Conservation (phyloP, 2,888 invertebrate species). For the Deilephila elpenor region DNA sequence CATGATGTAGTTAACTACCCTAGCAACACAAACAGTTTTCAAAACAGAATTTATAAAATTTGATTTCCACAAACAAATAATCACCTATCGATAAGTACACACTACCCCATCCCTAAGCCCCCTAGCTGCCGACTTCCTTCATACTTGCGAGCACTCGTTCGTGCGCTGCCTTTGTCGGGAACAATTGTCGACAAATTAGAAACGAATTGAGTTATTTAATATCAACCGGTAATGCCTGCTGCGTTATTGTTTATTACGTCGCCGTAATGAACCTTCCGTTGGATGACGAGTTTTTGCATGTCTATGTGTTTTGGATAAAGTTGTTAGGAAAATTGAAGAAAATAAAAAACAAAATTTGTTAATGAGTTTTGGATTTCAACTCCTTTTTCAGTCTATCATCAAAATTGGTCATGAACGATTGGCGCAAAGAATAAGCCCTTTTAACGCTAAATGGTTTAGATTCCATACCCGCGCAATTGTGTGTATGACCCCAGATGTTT, state of each 20-base stretch:
- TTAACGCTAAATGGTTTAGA: too few species aligned
- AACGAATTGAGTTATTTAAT: constrained; percentile 85
- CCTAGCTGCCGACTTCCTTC: constrained; percentile 82
- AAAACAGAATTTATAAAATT: too few species aligned
- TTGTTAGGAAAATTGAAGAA: neutral
- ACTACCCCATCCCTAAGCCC: constrained; percentile 57
- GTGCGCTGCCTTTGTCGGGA: constrained; percentile 82
- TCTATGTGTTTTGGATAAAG: neutral
- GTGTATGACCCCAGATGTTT: too few species aligned
- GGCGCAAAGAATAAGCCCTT: too few species aligned
- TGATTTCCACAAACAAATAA: neutral
- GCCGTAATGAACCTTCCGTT: constrained; percentile 14
- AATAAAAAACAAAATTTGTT: neutral
- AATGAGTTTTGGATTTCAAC: too few species aligned
- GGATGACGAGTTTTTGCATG: neutral
- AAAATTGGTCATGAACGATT: too few species aligned
- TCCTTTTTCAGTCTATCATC: too few species aligned
- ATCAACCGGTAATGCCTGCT: constrained; percentile 73
- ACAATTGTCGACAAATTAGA: constrained; percentile 85
- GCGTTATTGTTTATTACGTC: constrained; percentile 71
- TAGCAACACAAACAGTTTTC: too few species aligned
- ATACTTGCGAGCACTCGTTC: constrained; percentile 84
- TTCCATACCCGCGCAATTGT: too few species aligned
- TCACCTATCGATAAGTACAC: constrained; percentile 46
- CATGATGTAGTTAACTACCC: too few species aligned